These are phyloP conservation scores for Limanda limanda DNA, from an alignment of 2,113 vertebrate genomes.

Conservation along the genomic window DNA sequence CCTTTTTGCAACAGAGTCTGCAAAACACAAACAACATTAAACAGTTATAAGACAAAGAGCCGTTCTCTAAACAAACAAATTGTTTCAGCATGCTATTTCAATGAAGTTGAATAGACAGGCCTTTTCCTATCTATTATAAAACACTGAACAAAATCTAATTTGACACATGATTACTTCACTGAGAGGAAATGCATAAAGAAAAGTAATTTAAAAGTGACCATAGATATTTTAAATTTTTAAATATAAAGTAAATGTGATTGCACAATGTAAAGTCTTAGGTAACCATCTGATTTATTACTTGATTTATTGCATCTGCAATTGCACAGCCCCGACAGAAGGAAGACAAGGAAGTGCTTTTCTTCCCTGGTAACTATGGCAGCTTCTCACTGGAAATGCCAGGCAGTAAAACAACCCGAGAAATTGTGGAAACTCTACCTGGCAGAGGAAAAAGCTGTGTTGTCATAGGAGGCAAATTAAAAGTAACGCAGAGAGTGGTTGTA, in stretches of 20 bases:
- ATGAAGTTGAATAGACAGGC: background rate
- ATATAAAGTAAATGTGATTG: too few species aligned
- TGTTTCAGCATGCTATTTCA: background rate
- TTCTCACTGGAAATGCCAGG: background rate
- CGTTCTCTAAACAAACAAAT: background rate
- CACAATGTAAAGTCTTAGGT: too few species aligned
- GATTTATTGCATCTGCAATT: background rate
- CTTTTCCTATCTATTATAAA: background rate
- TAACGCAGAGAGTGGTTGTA: too few species aligned
- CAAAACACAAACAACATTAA: background rate
- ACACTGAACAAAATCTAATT: background rate
- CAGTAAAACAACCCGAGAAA: background rate
- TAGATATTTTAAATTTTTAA: too few species aligned
- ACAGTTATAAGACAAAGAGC: too few species aligned
- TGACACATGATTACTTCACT: too few species aligned
- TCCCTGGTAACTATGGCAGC: background rate
- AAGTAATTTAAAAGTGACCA: too few species aligned
- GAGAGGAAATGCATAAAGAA: too few species aligned
- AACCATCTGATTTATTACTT: too few species aligned
- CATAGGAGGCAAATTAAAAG: too few species aligned
- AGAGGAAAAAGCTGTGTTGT: too few species aligned
- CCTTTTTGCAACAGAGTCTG: slow-evolving; percentile 54
- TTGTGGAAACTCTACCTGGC: background rate
- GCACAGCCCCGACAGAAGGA: background rate
- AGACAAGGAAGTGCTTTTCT: background rate